phyloP scores from a whole-genome alignment of 2,797 vertebrate species.

The Sibirionetta formosa region DNA sequence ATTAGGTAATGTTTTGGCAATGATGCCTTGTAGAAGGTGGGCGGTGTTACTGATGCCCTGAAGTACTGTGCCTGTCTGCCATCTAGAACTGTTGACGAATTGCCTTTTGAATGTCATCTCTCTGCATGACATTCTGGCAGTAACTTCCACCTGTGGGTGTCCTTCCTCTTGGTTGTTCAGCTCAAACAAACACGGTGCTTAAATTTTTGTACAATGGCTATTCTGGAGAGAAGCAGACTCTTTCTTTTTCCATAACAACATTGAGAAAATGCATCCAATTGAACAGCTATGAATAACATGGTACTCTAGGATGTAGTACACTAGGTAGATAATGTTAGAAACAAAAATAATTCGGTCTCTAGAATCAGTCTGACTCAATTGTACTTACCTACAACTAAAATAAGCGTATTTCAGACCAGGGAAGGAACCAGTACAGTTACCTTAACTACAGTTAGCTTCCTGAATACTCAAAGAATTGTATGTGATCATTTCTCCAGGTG shows the following conservation, averaged over 20 bases:
- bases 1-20: constrained; percentile 54
- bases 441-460: not conserved
- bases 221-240: not conserved
- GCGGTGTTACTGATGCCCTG: not conserved
- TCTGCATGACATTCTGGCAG: constrained; percentile 60
- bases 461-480: not conserved
- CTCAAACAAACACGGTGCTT: not conserved
- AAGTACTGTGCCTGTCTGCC: not conserved
- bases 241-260: not conserved
- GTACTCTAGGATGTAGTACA: not conserved
- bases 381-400: not conserved
- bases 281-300: not conserved
- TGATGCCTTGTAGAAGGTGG: not conserved
- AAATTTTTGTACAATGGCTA: not conserved
- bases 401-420: not conserved
- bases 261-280: not conserved
- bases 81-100: constrained; percentile 27
- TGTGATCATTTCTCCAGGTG: not conserved
- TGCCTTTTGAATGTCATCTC: constrained; percentile 67
- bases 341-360: not conserved
- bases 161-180: constrained; percentile 48
- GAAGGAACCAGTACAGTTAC: not conserved
- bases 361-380: not conserved
- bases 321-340: not conserved
- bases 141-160: constrained; percentile 44